Base-by-base conservation (phyloP, 2,888 invertebrate genomes). In the Eledona agricola region DNA sequence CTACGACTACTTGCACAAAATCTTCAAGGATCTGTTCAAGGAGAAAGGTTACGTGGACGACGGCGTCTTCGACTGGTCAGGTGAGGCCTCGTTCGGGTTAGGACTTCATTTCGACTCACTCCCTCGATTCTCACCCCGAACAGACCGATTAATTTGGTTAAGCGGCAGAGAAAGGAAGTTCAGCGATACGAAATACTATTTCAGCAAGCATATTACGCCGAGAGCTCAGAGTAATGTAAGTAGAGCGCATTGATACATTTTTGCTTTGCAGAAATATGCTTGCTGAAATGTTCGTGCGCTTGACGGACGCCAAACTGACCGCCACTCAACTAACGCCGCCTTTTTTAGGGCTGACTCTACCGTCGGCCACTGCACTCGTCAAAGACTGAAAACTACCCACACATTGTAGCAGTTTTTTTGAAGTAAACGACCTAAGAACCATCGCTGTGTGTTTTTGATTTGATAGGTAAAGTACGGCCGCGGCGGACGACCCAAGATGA, bases 1-100 rank as follows among this genome's bases (percentile, higher is more conserved):
- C 82, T 99, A 98, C 82, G 96, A 97, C 79, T 96, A 96, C 82
- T 85, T 96, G 78, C 85, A 95, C 72, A 92, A 93, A 77, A 86
- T 96, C 80, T 97, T 97, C 82, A 89, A 89, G 78, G 93, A 93
- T 78, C 84, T 95, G 71, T 93, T 90, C 80, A 89, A 90, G 67
- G 85, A 89, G 66, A 86, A 88, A 76, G 89, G 91, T 61, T 91
- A 88, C 78, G 83, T 87, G 67, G 90, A 93, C 78, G 94, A 95
- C 79, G 91, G 90, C 66, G 90, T 93, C 76, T 95, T 93, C 79
- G 94, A 95, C 81, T 95, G 94, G 94, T 92, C 93, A 80, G 94
- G 93, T 79, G 89, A 90, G n/a, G 11, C 7, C 23, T 45, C 4
- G 25, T 3, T 11, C 3, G 23, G 17, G 3, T 22, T 7, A 29